Conservation (phyloP, 2,113 vertebrate genomes). For the Anguilla japonica region DNA sequence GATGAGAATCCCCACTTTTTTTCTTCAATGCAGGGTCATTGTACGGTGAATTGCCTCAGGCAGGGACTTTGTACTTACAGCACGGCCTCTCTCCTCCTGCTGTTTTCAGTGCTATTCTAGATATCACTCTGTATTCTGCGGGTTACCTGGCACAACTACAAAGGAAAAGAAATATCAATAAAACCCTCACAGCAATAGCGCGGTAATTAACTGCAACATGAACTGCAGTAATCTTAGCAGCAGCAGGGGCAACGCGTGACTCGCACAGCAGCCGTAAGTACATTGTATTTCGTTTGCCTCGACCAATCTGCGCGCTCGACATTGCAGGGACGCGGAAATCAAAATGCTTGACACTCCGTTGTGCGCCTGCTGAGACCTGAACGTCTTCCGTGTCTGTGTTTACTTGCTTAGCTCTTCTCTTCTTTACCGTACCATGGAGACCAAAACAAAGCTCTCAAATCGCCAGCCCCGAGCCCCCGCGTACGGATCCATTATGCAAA, state of each 20-base stretch:
- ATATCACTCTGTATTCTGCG: not conserved
- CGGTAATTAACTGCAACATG: not conserved
- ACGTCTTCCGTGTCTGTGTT: not conserved
- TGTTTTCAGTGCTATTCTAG: not conserved
- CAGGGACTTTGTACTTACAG: not conserved
- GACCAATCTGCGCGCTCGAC: not conserved
- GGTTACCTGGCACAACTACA: not conserved
- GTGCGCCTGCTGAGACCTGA: not conserved
- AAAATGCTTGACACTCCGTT: not conserved
- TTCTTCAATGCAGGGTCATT: not conserved
- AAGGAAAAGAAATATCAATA: not conserved
- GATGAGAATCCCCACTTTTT: not conserved
- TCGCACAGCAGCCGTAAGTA: not conserved
- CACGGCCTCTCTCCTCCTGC: not conserved
- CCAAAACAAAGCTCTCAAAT: constrained; percentile 1
- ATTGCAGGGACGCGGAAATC: not conserved
- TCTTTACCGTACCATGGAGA: not conserved
- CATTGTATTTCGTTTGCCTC: not conserved
- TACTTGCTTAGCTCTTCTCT: not conserved
- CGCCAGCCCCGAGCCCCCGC: not conserved
- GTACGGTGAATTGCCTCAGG: not conserved
- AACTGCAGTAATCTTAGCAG: not conserved
- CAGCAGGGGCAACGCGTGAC: not conserved
- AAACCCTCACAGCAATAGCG: not conserved
- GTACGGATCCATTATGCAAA: constrained; percentile 3